These are phyloP conservation scores for Aphrocallistes beatrix DNA, from an alignment of 37 sponge, comb jelly and placozoan species.

Conservation along the genomic window DNA sequence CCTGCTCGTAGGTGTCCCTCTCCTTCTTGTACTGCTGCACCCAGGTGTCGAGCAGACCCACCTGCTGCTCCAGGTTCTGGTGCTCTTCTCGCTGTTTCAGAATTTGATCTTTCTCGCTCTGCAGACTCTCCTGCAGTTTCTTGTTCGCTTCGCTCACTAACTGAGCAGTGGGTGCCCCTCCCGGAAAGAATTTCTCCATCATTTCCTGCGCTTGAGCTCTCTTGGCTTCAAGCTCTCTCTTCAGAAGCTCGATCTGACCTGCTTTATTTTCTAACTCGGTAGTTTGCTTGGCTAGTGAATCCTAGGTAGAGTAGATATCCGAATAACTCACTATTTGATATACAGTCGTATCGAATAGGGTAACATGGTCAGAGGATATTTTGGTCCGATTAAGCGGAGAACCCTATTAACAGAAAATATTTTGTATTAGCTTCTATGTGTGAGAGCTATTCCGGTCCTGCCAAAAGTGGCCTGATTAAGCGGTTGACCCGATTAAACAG, in stretches of 20 bases:
- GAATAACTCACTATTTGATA: too few relatives aligned
- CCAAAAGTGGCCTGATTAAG: too few relatives aligned
- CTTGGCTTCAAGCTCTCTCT: background rate
- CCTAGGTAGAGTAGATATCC: too few relatives aligned
- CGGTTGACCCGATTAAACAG: too few relatives aligned
- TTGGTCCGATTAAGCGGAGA: too few relatives aligned
- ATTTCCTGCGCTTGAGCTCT: background rate
- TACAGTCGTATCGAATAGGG: too few relatives aligned
- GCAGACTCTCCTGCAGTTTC: background rate
- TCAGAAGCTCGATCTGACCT: background rate
- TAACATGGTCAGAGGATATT: too few relatives aligned
- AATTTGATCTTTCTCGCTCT: background rate
- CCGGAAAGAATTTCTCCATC: constrained; percentile 8
- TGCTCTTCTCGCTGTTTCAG: background rate
- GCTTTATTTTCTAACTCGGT: background rate
- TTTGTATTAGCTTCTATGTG: too few relatives aligned
- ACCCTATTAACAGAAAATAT: too few relatives aligned
- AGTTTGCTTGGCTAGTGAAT: background rate
- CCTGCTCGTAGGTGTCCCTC: background rate
- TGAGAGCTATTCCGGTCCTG: too few relatives aligned
- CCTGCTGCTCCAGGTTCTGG: background rate
- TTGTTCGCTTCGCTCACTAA: background rate
- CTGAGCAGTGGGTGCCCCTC: background rate
- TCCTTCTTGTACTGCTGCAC: background rate
- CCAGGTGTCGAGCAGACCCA: background rate